These are phyloP conservation scores for Laterallus jamaicensis DNA, from an alignment of 2,113 vertebrate species.

Conservation along the genomic window DNA sequence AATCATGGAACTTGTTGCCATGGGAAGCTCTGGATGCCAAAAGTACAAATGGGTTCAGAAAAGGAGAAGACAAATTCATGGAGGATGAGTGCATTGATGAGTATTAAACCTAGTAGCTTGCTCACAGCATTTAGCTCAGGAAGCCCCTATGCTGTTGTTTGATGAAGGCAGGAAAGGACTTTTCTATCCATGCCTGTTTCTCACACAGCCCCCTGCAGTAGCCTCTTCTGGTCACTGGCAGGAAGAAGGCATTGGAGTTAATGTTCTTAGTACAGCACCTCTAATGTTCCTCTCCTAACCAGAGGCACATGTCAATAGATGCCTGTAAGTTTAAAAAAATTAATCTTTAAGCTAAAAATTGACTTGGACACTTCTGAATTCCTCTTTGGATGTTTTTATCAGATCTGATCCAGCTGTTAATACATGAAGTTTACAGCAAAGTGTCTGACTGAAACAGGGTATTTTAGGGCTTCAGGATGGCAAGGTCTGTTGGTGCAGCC, in stretches of 20 bases:
- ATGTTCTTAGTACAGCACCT: not conserved
- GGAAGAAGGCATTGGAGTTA: not conserved
- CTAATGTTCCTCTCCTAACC: not conserved
- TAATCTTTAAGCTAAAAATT: not conserved
- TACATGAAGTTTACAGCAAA: not conserved
- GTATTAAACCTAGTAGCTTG: not conserved
- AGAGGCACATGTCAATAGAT: not conserved
- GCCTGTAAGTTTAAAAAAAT: not conserved
- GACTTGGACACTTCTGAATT: not conserved
- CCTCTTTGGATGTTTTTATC: not conserved
- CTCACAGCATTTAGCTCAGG: conserved; percentile 11
- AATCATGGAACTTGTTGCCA: conserved; percentile 33
- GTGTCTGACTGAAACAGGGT: not conserved
- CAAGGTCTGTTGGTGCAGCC: not conserved
- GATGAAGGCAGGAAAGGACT: conserved; percentile 39
- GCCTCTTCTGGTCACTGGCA: not conserved
- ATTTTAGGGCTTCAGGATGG: not conserved
- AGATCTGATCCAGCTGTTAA: not conserved
- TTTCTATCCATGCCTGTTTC: not conserved
- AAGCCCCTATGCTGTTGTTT: not conserved
- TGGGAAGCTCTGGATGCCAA: conserved; percentile 53
- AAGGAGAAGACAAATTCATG: conserved; percentile 38
- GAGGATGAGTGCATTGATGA: conserved; percentile 12
- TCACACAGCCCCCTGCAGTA: not conserved
- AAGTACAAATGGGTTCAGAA: conserved; percentile 44